A percentile compares a stretch with the other conserved stretches of the same genome.
These are phyloP conservation scores for Steinernema hermaphroditum DNA, from an alignment of 2,888 invertebrate genomes.

Conservation along the genomic window DNA sequence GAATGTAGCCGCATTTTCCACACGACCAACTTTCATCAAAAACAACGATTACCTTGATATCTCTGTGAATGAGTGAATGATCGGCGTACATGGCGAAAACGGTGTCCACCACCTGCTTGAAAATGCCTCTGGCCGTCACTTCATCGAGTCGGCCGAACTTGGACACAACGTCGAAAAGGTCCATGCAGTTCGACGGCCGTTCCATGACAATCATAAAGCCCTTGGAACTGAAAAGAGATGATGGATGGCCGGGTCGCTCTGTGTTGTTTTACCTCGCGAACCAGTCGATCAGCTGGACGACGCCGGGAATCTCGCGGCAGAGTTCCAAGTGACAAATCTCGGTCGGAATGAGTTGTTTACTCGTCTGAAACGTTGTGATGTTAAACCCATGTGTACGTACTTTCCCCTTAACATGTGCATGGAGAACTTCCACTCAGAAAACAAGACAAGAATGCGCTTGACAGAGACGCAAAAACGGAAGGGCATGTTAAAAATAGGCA, in stretches of 20 bases:
- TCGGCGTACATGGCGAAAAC: constrained; percentile 56
- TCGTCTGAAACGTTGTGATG: constrained; percentile 43
- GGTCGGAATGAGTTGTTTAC: constrained; percentile 59
- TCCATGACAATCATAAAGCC: constrained; percentile 64
- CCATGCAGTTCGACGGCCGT: constrained; percentile 57
- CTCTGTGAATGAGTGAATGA: constrained; percentile 60
- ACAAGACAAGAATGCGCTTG: no score
- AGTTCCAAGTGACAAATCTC: constrained; percentile 61
- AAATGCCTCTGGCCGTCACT: constrained; percentile 55
- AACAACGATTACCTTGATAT: constrained; percentile 58
- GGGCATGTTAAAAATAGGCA: no score
- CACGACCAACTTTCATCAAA: neutral
- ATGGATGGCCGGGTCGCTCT: neutral
- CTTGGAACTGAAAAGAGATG: constrained; percentile 51
- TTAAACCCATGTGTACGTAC: no score
- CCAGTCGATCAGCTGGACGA: constrained; percentile 60
- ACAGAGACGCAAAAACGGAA: no score
- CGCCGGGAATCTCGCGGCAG: constrained; percentile 58
- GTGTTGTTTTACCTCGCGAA: constrained; percentile 53
- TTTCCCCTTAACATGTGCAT: no score
- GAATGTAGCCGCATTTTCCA: no score
- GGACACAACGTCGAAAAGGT: constrained; percentile 60
- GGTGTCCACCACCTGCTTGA: constrained; percentile 58
- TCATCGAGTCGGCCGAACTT: constrained; percentile 59
- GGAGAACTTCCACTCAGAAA: no score